Percentiles rank a stretch among this genome's conserved stretches.
Evolutionary conservation across 37 sponge, comb jelly and placozoan genomes (phyloP).

Genomic region (Amphimedon queenslandica): DNA sequence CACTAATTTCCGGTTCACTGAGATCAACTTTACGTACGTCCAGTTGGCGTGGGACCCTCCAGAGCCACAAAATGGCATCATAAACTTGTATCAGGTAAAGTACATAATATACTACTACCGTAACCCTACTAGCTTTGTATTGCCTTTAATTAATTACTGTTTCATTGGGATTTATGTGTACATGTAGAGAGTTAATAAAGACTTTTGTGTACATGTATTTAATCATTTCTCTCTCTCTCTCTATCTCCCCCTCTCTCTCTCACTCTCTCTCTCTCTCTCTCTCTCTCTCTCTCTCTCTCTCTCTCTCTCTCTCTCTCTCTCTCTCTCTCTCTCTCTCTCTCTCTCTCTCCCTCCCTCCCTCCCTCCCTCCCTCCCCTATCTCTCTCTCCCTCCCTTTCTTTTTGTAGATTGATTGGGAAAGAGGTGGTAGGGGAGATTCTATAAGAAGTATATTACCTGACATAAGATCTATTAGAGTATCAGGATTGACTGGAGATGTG

Average conservation of each 20-base stretch:
- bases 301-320: neutral
- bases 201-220: too few relatives aligned
- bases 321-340: conserved; percentile 11
- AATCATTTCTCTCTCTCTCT: neutral
- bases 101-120: too few relatives aligned
- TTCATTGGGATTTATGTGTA: too few relatives aligned
- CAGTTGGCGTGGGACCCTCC: conserved; percentile 38
- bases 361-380: conserved; percentile 1
- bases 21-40: conserved; percentile 3
- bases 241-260: neutral
- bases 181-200: too few relatives aligned
- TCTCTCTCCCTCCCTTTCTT: neutral
- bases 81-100: conserved; percentile 38
- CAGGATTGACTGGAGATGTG: too few relatives aligned
- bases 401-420: conserved; percentile 1
- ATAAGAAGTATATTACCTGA: too few relatives aligned
- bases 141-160: too few relatives aligned
- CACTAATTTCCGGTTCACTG: neutral
- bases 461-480: too few relatives aligned
- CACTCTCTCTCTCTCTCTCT: neutral
- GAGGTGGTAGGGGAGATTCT: too few relatives aligned
- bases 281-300: neutral
- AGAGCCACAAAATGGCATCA: conserved; percentile 37
- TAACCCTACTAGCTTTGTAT: too few relatives aligned
- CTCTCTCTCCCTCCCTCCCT: neutral